Base-by-base conservation (phyloP, 2,797 vertebrate genomes). In the Darevskia mixta region DNA sequence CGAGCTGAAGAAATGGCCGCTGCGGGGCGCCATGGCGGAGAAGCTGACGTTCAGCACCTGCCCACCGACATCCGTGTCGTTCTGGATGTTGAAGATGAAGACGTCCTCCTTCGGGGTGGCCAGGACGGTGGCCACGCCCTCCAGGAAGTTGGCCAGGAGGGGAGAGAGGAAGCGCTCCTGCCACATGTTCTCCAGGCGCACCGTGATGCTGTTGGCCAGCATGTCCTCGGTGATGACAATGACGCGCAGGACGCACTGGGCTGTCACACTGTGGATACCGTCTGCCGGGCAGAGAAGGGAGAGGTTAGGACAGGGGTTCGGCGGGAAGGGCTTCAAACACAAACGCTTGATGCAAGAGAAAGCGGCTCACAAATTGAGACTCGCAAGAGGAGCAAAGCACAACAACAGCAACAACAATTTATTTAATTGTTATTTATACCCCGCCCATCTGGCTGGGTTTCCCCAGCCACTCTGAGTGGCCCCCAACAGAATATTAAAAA, bases 21-120 rank as follows among this genome's bases (percentile, higher is more conserved):
- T 96, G 0, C 98, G 97, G 0, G 98, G 99, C 0, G 98, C 95
- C 13, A 98, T 97, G 0, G 99, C 99, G 0, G 99, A 99, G 96
- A 99, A 99, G 94, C 98, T 99, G 91, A 99, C 97, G 0, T 99
- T 99, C 86, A 99, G 97, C 91, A 99, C 98, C 0, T 88, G 93
- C 83, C 98, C 98, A 0, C 97, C 98, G 3, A 98, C 98, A 0
- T 99, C 99, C 0, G 97, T 97, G 95, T 99, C 99, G 0, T 98
- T 99, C 96, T 99, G 99, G 93, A 99, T 98, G 95, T 99, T 99
- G 96, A 99, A 99, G 92, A 99, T 97, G 92, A 99, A 99, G 93
- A 99, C 98, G 25, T 99, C 98, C 87, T 99, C 98, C 0, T 98
- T 97, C 2, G 98, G 98, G 0, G 98, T 98, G 0, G 98, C 98